Evolutionary conservation across 37 sponge, comb jelly and placozoan species (phyloP).

Genomic region (Mnemiopsis leidyi): DNA sequence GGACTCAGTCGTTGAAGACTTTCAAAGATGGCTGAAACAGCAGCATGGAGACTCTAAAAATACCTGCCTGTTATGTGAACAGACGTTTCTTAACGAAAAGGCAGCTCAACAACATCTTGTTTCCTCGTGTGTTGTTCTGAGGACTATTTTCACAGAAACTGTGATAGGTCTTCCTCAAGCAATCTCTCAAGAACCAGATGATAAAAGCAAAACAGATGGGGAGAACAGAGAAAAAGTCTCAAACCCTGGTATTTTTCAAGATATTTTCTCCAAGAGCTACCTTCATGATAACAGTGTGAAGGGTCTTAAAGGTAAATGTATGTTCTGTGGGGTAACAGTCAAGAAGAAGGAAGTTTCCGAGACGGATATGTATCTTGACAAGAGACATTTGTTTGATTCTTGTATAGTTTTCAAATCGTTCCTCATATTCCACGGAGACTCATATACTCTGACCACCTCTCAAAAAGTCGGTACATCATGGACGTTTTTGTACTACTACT

Average conservation of each 20-base stretch:
- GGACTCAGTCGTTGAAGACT: not conserved
- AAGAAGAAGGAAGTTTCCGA: not conserved
- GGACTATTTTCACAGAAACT: not conserved
- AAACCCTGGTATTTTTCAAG: not conserved
- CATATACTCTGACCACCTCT: not conserved
- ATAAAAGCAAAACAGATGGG: not conserved
- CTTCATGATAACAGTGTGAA: not conserved
- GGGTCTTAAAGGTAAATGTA: not conserved
- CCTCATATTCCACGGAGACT: constrained; percentile 2
- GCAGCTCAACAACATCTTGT: not conserved
- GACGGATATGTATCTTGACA: not conserved
- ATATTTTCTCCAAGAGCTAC: constrained; percentile 8
- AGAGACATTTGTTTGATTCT: constrained; percentile 42
- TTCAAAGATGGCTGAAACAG: not conserved
- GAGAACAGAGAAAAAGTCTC: not conserved
- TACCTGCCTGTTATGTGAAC: constrained; percentile 19
- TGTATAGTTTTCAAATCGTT: constrained; percentile 30
- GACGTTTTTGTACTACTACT: constrained; percentile 57
- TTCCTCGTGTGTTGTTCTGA: not conserved
- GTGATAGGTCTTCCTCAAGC: not conserved
- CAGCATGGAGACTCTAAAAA: not conserved
- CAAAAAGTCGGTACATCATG: constrained; percentile 52
- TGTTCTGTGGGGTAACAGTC: constrained; percentile 37
- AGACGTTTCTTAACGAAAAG: not conserved
- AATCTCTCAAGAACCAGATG: not conserved